Evolutionary conservation across 2,113 vertebrate genomes (phyloP).

Genomic region (Laticauda colubrina): DNA sequence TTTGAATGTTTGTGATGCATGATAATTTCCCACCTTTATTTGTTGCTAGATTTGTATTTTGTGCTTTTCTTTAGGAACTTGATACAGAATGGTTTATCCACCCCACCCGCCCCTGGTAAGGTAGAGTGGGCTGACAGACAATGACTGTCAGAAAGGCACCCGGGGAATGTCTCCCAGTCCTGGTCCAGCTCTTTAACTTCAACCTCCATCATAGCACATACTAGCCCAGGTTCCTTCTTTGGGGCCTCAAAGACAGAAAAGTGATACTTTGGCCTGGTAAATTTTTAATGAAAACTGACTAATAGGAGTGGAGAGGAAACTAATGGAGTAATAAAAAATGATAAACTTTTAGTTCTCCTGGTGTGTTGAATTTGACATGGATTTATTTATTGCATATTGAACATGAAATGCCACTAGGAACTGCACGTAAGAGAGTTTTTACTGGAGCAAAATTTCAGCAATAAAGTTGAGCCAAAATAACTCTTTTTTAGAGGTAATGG

Average conservation of each 20-base stretch:
- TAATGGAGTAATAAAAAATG: not conserved
- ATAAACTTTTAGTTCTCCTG: not conserved
- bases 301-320: not conserved
- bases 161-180: not conserved
- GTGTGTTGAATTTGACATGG: not conserved
- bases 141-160: not conserved
- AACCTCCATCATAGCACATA: not conserved
- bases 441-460: not conserved
- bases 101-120: not conserved
- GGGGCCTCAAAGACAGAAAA: conserved; percentile 2
- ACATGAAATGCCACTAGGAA: not conserved
- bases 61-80: not conserved
- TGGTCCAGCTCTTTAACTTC: not conserved
- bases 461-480: not conserved
- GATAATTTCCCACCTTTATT: not conserved
- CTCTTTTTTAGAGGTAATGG: not conserved
- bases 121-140: not conserved
- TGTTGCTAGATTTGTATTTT: not conserved
- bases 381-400: not conserved
- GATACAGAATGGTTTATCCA: not conserved
- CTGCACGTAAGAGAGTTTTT: not conserved
- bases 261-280: not conserved
- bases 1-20: not conserved
- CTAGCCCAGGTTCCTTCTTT: not conserved
- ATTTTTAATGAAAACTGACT: conserved; percentile 12